phyloP scores from a whole-genome alignment of 2,113 vertebrate species.

The Syrrhaptes paradoxus region DNA sequence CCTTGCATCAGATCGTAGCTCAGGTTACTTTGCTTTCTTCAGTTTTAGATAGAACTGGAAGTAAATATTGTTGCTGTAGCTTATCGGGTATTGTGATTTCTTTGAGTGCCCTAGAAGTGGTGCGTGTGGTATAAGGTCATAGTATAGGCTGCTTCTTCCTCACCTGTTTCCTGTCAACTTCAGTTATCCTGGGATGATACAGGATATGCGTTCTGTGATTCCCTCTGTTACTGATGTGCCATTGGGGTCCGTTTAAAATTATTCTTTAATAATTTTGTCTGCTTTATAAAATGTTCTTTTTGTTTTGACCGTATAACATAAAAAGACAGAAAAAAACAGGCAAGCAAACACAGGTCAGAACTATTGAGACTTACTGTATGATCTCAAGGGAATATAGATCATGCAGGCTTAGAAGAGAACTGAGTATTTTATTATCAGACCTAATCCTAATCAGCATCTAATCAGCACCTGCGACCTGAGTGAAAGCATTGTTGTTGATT shows the following conservation, averaged over 20 bases:
- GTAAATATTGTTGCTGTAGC: background rate
- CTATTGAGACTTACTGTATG: background rate
- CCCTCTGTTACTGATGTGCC: background rate
- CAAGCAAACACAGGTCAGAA: background rate
- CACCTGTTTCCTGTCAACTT: background rate
- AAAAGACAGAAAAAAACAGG: background rate
- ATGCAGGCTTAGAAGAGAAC: background rate
- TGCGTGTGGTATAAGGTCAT: background rate
- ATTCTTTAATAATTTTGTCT: background rate
- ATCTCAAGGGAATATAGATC: background rate
- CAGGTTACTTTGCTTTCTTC: background rate
- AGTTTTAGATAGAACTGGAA: background rate
- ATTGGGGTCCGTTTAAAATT: background rate
- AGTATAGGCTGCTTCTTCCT: background rate
- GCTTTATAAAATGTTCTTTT: background rate
- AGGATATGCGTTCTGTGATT: background rate
- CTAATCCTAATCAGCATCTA: background rate
- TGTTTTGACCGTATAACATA: background rate
- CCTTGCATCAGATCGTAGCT: background rate
- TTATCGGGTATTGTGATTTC: background rate
- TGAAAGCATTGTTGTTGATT: background rate
- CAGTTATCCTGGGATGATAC: background rate
- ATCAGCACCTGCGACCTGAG: background rate
- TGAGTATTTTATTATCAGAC: background rate
- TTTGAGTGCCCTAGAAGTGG: background rate